A percentile compares a stretch with the other conserved stretches of the same genome.
Evolutionary conservation across 2,113 vertebrate species (phyloP).

Genomic region (Tachycineta bicolor): DNA sequence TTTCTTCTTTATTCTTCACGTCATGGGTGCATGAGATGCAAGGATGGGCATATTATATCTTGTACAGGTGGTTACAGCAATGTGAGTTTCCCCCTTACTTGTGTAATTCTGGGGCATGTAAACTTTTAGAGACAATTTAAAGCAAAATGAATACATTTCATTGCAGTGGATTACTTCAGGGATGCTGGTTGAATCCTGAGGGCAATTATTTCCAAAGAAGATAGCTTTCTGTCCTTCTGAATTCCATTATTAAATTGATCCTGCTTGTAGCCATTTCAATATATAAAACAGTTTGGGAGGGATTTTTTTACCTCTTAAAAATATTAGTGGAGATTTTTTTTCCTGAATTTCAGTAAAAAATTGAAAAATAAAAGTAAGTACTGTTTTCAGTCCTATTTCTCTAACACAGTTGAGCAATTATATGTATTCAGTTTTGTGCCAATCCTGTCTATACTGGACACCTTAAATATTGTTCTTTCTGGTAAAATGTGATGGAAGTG

Average conservation of each 20-base stretch:
- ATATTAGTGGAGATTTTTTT: not conserved
- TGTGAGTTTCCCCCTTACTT: not conserved
- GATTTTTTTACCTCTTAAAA: not conserved
- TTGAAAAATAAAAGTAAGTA: not conserved
- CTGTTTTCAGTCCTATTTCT: not conserved
- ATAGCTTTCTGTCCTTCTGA: not conserved
- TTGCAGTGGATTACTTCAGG: not conserved
- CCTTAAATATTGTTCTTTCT: constrained; percentile 17
- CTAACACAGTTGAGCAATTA: not conserved
- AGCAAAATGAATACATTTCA: not conserved
- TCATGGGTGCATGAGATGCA: not conserved
- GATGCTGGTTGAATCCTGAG: not conserved
- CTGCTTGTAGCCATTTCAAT: not conserved
- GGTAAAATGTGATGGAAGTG: constrained; percentile 29
- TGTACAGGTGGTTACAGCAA: not conserved
- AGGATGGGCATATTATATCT: not conserved
- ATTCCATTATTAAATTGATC: not conserved
- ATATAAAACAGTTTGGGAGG: not conserved
- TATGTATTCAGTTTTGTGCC: not conserved
- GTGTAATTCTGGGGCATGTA: not conserved
- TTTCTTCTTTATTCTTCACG: not conserved
- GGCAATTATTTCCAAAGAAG: not conserved
- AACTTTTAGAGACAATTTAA: not conserved
- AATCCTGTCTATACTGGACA: not conserved
- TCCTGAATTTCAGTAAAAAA: not conserved